A percentile compares a stretch with the other conserved stretches of the same genome.
Evolutionary conservation across 2,113 vertebrate genomes (phyloP).

Genomic region (Castor canadensis): DNA sequence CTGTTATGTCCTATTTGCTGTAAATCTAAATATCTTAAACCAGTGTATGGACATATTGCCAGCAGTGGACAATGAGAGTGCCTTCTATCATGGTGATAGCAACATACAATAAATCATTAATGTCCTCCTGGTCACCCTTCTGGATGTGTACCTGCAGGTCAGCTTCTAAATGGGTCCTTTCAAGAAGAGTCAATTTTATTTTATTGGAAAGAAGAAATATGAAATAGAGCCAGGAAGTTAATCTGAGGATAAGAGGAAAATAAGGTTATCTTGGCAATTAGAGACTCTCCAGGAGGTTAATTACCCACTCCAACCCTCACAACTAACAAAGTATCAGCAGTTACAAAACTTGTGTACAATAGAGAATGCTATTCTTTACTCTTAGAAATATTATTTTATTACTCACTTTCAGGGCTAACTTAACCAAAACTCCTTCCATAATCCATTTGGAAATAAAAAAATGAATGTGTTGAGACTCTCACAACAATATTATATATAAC

Average conservation of each 20-base stretch:
- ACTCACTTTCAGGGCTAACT: neutral
- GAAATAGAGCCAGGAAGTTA: conserved; percentile 75
- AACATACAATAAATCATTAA: neutral
- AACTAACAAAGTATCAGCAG: conserved; percentile 56
- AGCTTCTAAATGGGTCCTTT: conserved; percentile 72
- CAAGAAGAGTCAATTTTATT: conserved; percentile 70
- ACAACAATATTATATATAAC: neutral
- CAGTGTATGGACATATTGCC: neutral
- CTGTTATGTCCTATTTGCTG: neutral
- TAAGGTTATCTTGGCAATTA: conserved; percentile 69
- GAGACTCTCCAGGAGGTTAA: conserved; percentile 77
- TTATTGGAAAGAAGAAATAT: conserved; percentile 51
- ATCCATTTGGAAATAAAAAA: neutral
- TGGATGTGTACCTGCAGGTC: conserved; percentile 45
- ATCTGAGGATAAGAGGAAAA: conserved; percentile 59
- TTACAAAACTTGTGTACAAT: neutral
- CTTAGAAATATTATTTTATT: neutral
- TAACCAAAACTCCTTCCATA: neutral
- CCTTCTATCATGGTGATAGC: neutral
- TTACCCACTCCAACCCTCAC: conserved; percentile 63
- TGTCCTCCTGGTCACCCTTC: neutral
- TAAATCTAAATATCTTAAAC: conserved; percentile 17
- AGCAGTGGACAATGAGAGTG: neutral
- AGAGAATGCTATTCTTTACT: neutral
- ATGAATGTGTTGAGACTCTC: neutral